phyloP scores from a whole-genome alignment of 2,113 vertebrate genomes.

The Caranx ignobilis region DNA sequence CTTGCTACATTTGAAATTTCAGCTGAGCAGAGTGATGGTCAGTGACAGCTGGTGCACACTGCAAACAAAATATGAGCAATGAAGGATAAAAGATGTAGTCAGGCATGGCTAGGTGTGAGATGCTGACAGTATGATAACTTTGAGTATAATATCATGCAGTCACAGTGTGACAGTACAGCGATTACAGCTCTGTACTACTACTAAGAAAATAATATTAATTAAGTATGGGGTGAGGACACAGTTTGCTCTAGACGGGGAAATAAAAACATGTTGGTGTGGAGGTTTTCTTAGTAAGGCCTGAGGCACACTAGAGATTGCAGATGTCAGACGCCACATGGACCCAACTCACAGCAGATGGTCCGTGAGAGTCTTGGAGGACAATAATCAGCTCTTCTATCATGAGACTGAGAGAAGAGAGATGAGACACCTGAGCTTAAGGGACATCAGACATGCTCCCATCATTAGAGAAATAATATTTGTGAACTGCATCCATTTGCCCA shows the following conservation, averaged over 20 bases:
- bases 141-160: no score
- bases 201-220: no score
- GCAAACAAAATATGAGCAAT: not conserved
- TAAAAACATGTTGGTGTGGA: constrained; percentile 16
- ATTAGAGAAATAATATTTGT: not conserved
- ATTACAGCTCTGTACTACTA: no score
- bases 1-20: not conserved
- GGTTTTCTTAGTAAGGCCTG: constrained; percentile 42
- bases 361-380: constrained; percentile 10
- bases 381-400: constrained; percentile 3
- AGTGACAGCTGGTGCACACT: no score
- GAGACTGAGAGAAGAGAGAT: constrained; percentile 1
- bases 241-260: constrained; percentile 19
- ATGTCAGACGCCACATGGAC: constrained; percentile 59
- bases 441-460: not conserved
- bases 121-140: no score
- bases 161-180: no score
- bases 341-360: constrained; percentile 52
- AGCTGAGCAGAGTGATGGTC: no score
- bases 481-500: constrained; percentile 1
- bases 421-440: constrained; percentile 10
- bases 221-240: not conserved
- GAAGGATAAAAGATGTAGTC: not conserved
- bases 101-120: no score
- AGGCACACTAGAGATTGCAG: constrained; percentile 40